phyloP scores from a whole-genome alignment of 2,888 invertebrate species.

The Hypena proboscidalis region DNA sequence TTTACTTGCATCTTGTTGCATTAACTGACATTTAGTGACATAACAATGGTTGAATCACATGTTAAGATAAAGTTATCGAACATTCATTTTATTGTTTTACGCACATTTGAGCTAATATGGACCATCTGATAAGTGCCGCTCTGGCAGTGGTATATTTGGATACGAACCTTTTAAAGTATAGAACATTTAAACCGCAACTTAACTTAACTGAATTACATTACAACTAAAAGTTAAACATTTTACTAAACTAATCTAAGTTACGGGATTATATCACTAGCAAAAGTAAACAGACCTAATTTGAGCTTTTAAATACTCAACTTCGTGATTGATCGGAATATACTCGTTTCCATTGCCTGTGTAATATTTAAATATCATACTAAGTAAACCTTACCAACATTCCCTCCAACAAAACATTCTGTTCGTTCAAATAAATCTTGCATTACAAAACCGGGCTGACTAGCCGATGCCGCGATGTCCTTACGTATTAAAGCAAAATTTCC shows the following conservation, averaged over 20 bases:
- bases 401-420: not conserved
- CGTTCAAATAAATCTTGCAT: not conserved
- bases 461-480: conserved; percentile 35
- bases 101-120: conserved; percentile 22
- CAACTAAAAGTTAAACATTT: too few species aligned
- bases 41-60: conserved; percentile 16
- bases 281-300: too few species aligned
- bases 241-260: too few species aligned
- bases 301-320: too few species aligned
- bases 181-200: not conserved
- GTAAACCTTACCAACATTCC: too few species aligned
- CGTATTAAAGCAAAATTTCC: conserved; percentile 59
- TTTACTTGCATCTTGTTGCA: conserved; percentile 1
- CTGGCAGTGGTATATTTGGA: conserved; percentile 47
- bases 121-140: conserved; percentile 42
- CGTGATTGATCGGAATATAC: too few species aligned
- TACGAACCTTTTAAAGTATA: not conserved
- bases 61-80: conserved; percentile 17
- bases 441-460: not conserved
- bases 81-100: conserved; percentile 18
- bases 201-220: too few species aligned
- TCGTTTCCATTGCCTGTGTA: too few species aligned
- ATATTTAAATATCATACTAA: too few species aligned
- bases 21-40: conserved; percentile 19
- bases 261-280: too few species aligned